These are phyloP conservation scores for Agrilus cyanescens DNA, from an alignment of 2,888 invertebrate species.

Conservation along the genomic window DNA sequence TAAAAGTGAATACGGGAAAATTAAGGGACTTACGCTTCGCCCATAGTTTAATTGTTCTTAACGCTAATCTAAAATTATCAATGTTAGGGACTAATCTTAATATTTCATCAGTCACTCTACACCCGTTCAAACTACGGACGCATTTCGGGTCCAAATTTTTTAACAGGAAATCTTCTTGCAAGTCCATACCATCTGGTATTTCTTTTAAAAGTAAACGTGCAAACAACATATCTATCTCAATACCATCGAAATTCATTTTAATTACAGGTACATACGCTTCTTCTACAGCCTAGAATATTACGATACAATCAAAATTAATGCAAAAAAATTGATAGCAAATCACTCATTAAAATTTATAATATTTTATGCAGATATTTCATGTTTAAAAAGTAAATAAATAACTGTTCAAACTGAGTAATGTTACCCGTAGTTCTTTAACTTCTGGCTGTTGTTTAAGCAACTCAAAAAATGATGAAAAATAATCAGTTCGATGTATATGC, in stretches of 20 bases:
- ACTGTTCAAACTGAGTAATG: constrained; percentile 14
- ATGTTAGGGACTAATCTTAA: constrained; percentile 89
- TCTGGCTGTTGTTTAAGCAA: constrained; percentile 76
- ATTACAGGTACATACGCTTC: constrained; percentile 99
- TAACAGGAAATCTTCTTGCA: constrained; percentile 80
- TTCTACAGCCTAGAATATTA: constrained; percentile 64
- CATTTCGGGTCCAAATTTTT: constrained; percentile 94
- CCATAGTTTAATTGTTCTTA: constrained; percentile 95
- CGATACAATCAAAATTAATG: no score
- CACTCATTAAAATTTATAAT: no score
- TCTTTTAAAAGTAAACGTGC: constrained; percentile 90
- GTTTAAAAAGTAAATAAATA: neutral
- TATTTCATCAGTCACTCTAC: constrained; percentile 97
- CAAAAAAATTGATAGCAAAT: no score
- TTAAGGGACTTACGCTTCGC: constrained; percentile 69
- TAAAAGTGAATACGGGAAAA: neutral
- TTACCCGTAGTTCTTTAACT: constrained; percentile 69
- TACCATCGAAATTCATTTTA: constrained; percentile 97
- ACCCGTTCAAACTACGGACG: constrained; percentile 93
- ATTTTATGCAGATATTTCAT: no score
- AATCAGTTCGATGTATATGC: constrained; percentile 87
- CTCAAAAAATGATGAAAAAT: constrained; percentile 92
- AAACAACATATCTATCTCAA: constrained; percentile 98
- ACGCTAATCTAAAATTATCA: constrained; percentile 84
- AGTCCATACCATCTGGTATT: constrained; percentile 81